Percentiles rank a stretch among this genome's conserved stretches.
Conservation (phyloP, 2,888 invertebrate species). For the Cantharis rufa region DNA sequence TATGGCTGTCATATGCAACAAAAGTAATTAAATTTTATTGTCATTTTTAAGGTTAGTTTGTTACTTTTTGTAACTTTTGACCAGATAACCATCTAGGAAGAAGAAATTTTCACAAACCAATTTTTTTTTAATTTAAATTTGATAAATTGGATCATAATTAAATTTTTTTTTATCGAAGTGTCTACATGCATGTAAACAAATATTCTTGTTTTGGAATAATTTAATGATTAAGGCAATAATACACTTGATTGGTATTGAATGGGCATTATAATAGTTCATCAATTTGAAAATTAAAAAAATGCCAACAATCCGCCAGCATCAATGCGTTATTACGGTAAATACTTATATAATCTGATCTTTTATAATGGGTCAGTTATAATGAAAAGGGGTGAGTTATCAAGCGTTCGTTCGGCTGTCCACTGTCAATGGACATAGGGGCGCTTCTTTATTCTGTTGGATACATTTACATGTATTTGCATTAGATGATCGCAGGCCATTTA, state of each 20-base stretch:
- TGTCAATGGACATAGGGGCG: constrained; percentile 45
- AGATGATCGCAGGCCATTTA: constrained; percentile 54
- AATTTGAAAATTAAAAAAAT: background rate
- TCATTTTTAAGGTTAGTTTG: background rate
- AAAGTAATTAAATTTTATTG: background rate
- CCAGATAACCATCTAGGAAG: background rate
- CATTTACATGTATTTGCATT: constrained; percentile 56
- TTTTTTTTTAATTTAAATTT: too few relatives aligned
- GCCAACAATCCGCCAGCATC: background rate
- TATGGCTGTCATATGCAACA: background rate
- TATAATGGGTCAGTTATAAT: constrained; percentile 18
- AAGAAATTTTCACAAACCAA: too few relatives aligned
- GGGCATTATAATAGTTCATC: background rate
- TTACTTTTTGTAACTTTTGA: background rate
- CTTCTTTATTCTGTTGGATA: constrained; percentile 47
- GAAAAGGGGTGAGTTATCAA: constrained; percentile 23
- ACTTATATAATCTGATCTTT: constrained; percentile 20
- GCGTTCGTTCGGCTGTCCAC: constrained; percentile 34
- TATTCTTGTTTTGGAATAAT: background rate
- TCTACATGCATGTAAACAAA: background rate
- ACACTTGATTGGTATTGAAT: background rate
- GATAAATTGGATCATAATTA: too few relatives aligned
- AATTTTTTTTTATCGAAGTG: too few relatives aligned
- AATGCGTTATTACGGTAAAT: background rate
- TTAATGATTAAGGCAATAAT: background rate